Base-by-base conservation (phyloP, 2,113 vertebrate species). In the Callocephalon fimbriatum region DNA sequence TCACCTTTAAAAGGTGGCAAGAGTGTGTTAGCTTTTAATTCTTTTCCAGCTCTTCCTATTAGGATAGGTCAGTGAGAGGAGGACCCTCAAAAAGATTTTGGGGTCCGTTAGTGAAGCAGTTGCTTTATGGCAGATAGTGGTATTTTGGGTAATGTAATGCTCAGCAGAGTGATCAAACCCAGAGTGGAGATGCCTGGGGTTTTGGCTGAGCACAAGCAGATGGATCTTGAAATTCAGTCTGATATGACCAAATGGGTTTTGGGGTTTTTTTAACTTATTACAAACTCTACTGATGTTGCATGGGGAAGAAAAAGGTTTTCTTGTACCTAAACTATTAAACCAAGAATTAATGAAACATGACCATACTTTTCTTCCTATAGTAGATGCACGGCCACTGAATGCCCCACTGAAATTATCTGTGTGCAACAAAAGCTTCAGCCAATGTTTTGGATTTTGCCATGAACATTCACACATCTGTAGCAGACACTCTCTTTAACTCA, bases 1-100 rank as follows among this genome's bases (percentile, higher is more conserved):
- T 62, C 93, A 96, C 97, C 96, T 95, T 83, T 80, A 87, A 92
- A 88, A 80, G 25, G 67, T 78, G 68, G 38, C 0, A 0, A 77
- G 61, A 25, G 14, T 38, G 31, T 42, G 29, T 75, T 88, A 12
- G 42, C 22, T 90, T 68, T 70, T 73, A 76, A 84, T 63, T 91
- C 70, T 70, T 86, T 68, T 40, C 2, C 2, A 2, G 8, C 10
- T 79, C 18, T 66, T 87, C 20, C 12, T 83, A 6, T 50, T 78
- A 44, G 20, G 18, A 47, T 51, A 65, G 56, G 37, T 51, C 77
- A 61, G 42, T 7, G 37, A 53, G 45, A 76, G 22, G 7, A 83
- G 25, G 32, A 7, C 1, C 12, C 29, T 71, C 32, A 42, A 27
- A 91, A 81, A 58, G 22, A 37, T 45, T 92, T 94, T 53, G 35